Percentiles rank a stretch among this genome's conserved stretches.
Conservation (phyloP, 2,797 vertebrate genomes). For the Diglossa cyanea region DNA sequence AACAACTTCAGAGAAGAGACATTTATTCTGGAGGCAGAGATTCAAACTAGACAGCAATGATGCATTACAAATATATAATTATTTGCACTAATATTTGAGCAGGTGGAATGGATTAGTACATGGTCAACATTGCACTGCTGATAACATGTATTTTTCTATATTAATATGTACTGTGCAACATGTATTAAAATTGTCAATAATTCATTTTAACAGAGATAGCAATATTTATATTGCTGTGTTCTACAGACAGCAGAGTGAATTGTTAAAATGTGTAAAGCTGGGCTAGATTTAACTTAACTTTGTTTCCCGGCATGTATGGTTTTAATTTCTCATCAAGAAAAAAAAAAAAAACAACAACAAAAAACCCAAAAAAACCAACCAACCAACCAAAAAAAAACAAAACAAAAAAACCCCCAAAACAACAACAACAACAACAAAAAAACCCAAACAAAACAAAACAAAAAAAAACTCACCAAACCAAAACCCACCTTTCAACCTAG, state of each 20-base stretch:
- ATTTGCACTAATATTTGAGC: constrained; percentile 93
- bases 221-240: constrained; percentile 78
- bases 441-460: not conserved
- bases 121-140: constrained; percentile 91
- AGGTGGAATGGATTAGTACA: constrained; percentile 99
- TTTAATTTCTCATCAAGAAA: constrained; percentile 19
- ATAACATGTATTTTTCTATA: constrained; percentile 90
- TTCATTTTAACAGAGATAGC: constrained; percentile 79
- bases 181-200: constrained; percentile 83
- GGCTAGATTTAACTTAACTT: constrained; percentile 66
- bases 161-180: constrained; percentile 84
- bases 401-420: not conserved
- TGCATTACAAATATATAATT: constrained; percentile 86
- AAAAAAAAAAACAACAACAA: too few relatives aligned
- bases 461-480: too few relatives aligned
- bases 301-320: constrained; percentile 37
- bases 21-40: constrained; percentile 75
- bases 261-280: constrained; percentile 56
- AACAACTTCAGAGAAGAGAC: constrained; percentile 73
- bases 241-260: constrained; percentile 69
- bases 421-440: too few relatives aligned
- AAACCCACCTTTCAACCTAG: not conserved
- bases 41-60: constrained; percentile 76
- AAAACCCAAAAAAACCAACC: too few relatives aligned
- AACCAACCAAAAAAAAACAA: too few relatives aligned